Evolutionary conservation across 2,797 vertebrate genomes (phyloP).

Genomic region (Halcyon chelicuti): DNA sequence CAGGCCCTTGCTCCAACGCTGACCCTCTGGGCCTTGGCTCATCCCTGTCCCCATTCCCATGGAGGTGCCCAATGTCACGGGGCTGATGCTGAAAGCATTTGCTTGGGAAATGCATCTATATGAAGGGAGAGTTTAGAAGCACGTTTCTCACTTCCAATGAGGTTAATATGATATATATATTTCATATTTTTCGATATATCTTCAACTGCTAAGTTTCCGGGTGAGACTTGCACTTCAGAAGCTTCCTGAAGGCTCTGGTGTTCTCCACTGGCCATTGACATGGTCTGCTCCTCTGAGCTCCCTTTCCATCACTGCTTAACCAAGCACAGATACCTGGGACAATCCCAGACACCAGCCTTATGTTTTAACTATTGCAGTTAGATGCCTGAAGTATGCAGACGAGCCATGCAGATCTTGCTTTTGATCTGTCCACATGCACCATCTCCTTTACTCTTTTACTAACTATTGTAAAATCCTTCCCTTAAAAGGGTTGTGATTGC

Average conservation of each 20-base stretch:
- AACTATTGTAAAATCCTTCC: background rate
- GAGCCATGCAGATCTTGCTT: background rate
- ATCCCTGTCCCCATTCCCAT: background rate
- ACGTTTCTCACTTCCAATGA: background rate
- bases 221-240: background rate
- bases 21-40: background rate
- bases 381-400: background rate
- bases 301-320: background rate
- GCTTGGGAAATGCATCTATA: background rate
- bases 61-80: fast-evolving
- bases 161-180: background rate
- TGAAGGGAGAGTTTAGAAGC: background rate
- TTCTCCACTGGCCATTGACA: fast-evolving
- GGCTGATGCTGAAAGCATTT: background rate
- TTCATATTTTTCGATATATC: background rate
- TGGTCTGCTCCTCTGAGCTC: background rate
- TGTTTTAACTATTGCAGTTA: background rate
- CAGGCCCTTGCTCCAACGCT: fast-evolving
- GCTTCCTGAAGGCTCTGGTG: background rate
- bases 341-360: background rate
- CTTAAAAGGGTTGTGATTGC: background rate
- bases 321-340: background rate
- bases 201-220: background rate
- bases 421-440: background rate
- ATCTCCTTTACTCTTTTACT: background rate